Evolutionary conservation across 2,113 vertebrate genomes (phyloP), one percentile per base, ranked within the genome.

Genomic region (Pipra filicauda): DNA sequence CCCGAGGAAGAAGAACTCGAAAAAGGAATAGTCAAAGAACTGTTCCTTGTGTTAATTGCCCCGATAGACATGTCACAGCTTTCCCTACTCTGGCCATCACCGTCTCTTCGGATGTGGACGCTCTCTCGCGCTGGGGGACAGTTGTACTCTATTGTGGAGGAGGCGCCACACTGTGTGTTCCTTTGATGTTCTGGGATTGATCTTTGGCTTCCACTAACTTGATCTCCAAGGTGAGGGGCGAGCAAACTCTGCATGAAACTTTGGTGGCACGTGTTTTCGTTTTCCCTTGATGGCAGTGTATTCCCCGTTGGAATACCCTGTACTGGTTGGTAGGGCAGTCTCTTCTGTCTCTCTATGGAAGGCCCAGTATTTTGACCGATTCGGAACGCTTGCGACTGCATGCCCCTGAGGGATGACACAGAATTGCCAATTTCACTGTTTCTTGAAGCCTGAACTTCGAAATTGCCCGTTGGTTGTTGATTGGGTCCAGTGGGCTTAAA

Each of bases 191-290:
- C 98, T 18, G 98, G 89, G 57, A 98, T 97, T 35, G 98, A 96
- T 88, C 98, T 97, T 94, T 98, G 98, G 90, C 94, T 98, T 67
- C 97, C 97, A 57, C 96, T 98, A 78, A 98, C 98, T 95, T 99
- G 99, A 88, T 99, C 99, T 69, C 98, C 98, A 59, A 99, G 98
- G 89, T 99, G 99, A 87, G 99, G 98, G 28, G 98, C 98, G 26
- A 99, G 98, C 61, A 99, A 98, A 93, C 98, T 99, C 96, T 99
- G 99, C 99, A 99, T 99, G 93, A 99, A 99, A 80, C 98, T 99
- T 95, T 99, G 99, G 89, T 99, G 99, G 95, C 99, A 99, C 0
- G 98, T 88, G 24, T 98, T 98, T 22, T 99, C 99, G 62, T 98
- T 99, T 21, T 99, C 99, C 69, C 98, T 97, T 26, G 97, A 95